Base-by-base conservation (phyloP, 2,888 invertebrate genomes). In the Beris morrisii region DNA sequence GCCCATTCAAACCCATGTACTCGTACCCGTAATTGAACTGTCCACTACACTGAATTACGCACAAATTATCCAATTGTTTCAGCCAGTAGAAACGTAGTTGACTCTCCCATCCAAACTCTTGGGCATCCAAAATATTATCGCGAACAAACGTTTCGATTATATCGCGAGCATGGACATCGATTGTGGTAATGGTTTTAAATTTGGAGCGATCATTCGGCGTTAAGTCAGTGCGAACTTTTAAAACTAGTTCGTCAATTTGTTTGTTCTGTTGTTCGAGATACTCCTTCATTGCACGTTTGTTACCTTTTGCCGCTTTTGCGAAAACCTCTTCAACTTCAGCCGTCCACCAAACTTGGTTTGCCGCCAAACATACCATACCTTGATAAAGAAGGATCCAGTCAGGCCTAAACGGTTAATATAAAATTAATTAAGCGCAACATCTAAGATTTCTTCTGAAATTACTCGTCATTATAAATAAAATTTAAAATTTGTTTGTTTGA, bases 331-430 rank as follows among this genome's bases (percentile, higher is more conserved):
- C 96, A 0, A 95, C 93, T 78, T 96, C 95, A 6, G 93, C 93
- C 0, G 95, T 96, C 95, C 95, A 96, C 95, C 95, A 96, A 2
- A 96, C 90, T 73, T 92, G 91, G 82, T 93, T 93, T 0, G 92
- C 91, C 0, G 90, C 92, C 15, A 93, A 81, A 70, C 90, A 87
- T 53, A 93, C 87, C 92, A 93, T 93, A 59, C 95, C 95, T 77
- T 91, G 91, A 80, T 92, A 95, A 72, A 91, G 88, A 76, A 94
- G 75, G 84, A 95, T 93, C 95, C 95, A 96, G 31, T 92, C 87
- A 2, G 89, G 87, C 76, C 95, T 89, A 64, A 32, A 15, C 7
- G 38, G 12, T 46, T 28, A 45, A 12, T 45, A 30, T 46, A 28
- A 15, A 59, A 6, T 48, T 28, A 6, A 46, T 28, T 4, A 22